Evolutionary conservation across 1,140 invertebrate species (phyloP), one percentile per base, ranked within the genome.

Genomic region (Macrotrachela quadricornifera): DNA sequence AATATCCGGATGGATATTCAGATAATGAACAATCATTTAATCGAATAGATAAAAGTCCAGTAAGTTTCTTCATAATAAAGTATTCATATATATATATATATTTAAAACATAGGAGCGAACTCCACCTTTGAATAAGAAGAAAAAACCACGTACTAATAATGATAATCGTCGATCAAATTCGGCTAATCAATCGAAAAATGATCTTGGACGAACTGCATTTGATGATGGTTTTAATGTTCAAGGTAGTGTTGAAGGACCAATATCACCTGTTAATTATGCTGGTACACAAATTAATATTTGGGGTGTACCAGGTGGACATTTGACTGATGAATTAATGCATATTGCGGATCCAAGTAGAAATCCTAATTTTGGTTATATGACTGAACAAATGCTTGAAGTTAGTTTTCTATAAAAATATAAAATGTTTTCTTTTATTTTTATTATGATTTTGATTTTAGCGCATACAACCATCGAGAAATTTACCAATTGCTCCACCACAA

Each of bases 251-350:
- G 65, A 68, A 49, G 65, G 64, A 9, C 66, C 68, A 10, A 66
- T 70, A 47, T 64, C 65, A 43, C 66, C 67, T 6, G 64, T 62
- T 10, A 71, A 70, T 55, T 68, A 70, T 51, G 64, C 66, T 37
- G 69, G 69, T 2, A 71, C 69, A 12, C 69, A 71, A 60, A 66
- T 71, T 41, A 71, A 71, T 60, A 60, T 69, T 10, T 71, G 65
- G 65, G 69, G 69, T n/a, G 61, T 61, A 15, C 56, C 63, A 1
- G 58, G 60, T 13, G 41, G 40, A 4, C 36, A 54, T 10, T n/a
- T 48, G 12, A 18, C 39, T 1, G 43, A 48, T 16, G 44, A 18
- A 45, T 55, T 51, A 10, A 46, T 14, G 15, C 46, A 36, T 8
- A 42, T 39, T 13, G 39, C 45, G 12, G n/a, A 14, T 43, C 21